Evolutionary conservation across 2,113 vertebrate genomes (phyloP).

Genomic region (Riparia riparia): DNA sequence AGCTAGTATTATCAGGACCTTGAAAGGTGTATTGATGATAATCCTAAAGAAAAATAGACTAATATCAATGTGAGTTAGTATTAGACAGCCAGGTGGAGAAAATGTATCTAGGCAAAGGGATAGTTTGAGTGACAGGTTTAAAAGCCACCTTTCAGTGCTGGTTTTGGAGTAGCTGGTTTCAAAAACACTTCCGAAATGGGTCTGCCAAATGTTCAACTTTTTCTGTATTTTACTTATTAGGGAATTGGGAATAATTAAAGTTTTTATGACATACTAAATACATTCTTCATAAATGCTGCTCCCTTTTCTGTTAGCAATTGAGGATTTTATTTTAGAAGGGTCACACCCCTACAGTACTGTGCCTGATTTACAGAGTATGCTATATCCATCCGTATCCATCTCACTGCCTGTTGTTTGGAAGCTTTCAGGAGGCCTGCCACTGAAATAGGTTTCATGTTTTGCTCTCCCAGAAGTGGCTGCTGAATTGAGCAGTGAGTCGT

Average conservation of each 20-base stretch:
- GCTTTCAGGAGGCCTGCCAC: neutral
- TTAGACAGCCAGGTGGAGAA: neutral
- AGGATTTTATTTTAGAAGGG: neutral
- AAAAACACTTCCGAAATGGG: neutral
- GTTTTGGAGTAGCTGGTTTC: neutral
- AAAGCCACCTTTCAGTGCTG: neutral
- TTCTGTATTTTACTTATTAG: neutral
- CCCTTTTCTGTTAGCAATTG: neutral
- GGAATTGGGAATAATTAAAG: constrained; percentile 13
- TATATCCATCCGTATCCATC: neutral
- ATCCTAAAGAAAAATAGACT: neutral
- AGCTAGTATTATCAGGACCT: neutral
- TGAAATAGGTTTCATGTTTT: constrained; percentile 14
- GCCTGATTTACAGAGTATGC: neutral
- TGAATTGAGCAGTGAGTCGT: neutral
- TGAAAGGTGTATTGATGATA: neutral
- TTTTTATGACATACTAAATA: neutral
- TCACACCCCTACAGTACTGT: neutral
- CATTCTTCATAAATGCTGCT: neutral
- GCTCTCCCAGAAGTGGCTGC: constrained; percentile 8
- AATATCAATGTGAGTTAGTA: neutral
- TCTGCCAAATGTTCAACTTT: neutral
- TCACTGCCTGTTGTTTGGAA: neutral
- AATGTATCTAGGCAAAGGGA: neutral
- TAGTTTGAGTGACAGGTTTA: neutral